These are phyloP conservation scores for Falco biarmicus DNA, from an alignment of 2,797 vertebrate species.

Conservation along the genomic window DNA sequence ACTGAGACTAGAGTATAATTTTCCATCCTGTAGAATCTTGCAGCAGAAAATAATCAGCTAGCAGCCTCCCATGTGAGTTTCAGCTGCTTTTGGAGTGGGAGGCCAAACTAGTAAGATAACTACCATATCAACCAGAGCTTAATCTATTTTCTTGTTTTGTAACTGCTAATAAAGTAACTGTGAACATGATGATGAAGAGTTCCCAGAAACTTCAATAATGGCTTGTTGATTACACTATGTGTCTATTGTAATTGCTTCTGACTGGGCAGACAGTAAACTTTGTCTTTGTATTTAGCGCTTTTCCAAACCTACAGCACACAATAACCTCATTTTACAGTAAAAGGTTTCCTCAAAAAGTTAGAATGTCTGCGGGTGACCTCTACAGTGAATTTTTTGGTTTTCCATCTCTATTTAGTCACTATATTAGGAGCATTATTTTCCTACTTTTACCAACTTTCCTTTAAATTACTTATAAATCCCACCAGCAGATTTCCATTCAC, in stretches of 20 bases:
- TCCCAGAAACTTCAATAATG: background rate
- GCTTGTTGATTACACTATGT: conserved; percentile 27
- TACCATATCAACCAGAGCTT: background rate
- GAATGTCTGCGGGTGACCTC: background rate
- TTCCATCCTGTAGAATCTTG: background rate
- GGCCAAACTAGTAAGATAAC: background rate
- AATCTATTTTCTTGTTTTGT: background rate
- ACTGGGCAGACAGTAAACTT: background rate
- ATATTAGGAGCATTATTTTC: background rate
- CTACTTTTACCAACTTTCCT: background rate
- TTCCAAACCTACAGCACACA: background rate
- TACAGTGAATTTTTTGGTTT: background rate
- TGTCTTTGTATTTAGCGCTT: conserved; percentile 15
- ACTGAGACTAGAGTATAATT: background rate
- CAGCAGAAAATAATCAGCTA: background rate
- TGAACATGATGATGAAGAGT: background rate
- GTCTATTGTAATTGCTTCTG: conserved; percentile 12
- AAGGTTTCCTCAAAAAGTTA: conserved; percentile 27
- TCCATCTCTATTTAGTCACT: background rate
- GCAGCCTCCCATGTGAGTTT: background rate
- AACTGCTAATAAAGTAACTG: background rate
- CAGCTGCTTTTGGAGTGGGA: background rate
- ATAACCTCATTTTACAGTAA: conserved; percentile 13
- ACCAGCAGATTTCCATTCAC: background rate
- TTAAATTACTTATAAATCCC: background rate